Percentiles rank a stretch among this genome's conserved stretches.
Conservation (phyloP, 1,140 invertebrate species). For the Caenorhabditis tropicalis region DNA sequence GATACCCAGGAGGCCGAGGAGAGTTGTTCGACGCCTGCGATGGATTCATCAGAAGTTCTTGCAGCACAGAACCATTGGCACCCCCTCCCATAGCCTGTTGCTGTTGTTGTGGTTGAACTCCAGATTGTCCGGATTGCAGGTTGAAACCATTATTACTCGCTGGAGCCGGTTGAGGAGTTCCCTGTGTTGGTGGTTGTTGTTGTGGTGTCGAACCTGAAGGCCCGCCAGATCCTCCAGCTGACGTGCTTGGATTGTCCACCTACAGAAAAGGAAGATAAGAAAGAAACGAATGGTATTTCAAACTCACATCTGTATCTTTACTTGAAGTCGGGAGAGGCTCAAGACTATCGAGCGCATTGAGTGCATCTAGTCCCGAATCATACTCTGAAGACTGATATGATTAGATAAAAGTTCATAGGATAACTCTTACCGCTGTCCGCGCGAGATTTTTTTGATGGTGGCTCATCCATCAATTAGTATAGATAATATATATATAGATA, state of each 20-base stretch:
- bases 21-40: slow-evolving; percentile 31
- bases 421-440: neutral
- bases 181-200: neutral
- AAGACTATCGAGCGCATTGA: slow-evolving; percentile 42
- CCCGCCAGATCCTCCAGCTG: slow-evolving; percentile 27
- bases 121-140: neutral
- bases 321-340: slow-evolving; percentile 44
- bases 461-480: slow-evolving; percentile 42
- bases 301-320: slow-evolving; percentile 30
- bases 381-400: neutral
- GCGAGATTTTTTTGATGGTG: slow-evolving; percentile 41
- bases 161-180: neutral
- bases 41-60: slow-evolving; percentile 50
- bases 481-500: neutral
- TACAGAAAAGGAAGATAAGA: neutral
- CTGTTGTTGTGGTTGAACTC: slow-evolving; percentile 9
- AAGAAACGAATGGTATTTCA: neutral
- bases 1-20: slow-evolving; percentile 19
- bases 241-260: slow-evolving; percentile 4
- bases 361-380: slow-evolving; percentile 36
- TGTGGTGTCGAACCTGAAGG: slow-evolving; percentile 1
- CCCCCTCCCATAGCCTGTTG: neutral
- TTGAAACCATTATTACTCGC: slow-evolving; percentile 11
- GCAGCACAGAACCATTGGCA: slow-evolving; percentile 19
- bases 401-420: neutral